phyloP scores from a whole-genome alignment of 2,797 vertebrate species.

The Momotus momota region DNA sequence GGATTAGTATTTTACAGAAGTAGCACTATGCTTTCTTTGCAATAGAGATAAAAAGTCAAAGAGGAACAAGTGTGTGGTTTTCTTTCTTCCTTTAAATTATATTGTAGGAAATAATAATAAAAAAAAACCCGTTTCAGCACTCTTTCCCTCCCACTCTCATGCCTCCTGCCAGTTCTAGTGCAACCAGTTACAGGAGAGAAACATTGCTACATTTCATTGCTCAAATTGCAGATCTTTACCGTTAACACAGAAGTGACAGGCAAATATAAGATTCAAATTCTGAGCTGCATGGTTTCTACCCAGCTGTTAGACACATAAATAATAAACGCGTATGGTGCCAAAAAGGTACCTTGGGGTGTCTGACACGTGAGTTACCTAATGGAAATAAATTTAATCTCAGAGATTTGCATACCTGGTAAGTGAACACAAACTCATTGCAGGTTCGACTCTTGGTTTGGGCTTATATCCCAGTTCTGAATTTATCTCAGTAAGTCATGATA shows the following conservation, averaged over 20 bases:
- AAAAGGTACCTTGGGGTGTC: slow-evolving; percentile 14
- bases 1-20: slow-evolving; percentile 59
- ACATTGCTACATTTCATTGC: slow-evolving; percentile 57
- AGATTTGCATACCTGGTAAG: background rate
- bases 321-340: background rate
- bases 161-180: slow-evolving; percentile 63
- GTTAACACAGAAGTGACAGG: slow-evolving; percentile 14
- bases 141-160: slow-evolving; percentile 65
- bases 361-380: background rate
- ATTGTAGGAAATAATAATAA: slow-evolving; percentile 42
- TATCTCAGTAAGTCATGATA: slow-evolving; percentile 42
- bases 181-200: slow-evolving; percentile 48
- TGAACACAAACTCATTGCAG: background rate
- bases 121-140: background rate
- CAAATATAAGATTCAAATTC: background rate
- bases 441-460: background rate
- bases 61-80: slow-evolving; percentile 40
- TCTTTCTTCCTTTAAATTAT: slow-evolving; percentile 49
- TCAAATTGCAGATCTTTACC: slow-evolving; percentile 49
- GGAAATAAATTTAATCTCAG: background rate
- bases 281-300: slow-evolving; percentile 20
- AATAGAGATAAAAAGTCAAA: slow-evolving; percentile 31
- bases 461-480: slow-evolving; percentile 40
- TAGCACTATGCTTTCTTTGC: slow-evolving; percentile 26
- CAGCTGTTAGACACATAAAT: slow-evolving; percentile 54